phyloP scores from a whole-genome alignment of 1,140 invertebrate species.

The Drosophila tsacasi region DNA sequence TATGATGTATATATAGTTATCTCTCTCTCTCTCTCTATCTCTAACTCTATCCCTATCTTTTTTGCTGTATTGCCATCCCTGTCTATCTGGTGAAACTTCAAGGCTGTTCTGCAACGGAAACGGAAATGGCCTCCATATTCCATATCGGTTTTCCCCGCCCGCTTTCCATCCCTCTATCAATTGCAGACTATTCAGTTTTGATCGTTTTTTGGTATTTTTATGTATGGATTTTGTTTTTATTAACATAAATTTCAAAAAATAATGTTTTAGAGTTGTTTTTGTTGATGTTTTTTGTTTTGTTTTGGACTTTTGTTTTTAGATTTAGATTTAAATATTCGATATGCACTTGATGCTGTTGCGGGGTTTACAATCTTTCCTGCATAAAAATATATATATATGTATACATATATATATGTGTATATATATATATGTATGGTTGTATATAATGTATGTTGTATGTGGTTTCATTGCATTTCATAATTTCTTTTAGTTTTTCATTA shows the following conservation, averaged over 20 bases:
- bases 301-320: conserved; percentile 49
- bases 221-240: conserved; percentile 71
- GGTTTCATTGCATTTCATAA: conserved; percentile 49
- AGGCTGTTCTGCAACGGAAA: conserved; percentile 13
- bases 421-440: conserved; percentile 23
- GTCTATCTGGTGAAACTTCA: conserved; percentile 33
- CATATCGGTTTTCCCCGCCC: not conserved
- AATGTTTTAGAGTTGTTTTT: conserved; percentile 60
- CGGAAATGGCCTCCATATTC: not conserved
- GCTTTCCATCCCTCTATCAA: not conserved
- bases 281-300: conserved; percentile 33
- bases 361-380: conserved; percentile 67
- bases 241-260: conserved; percentile 82
- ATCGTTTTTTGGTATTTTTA: conserved; percentile 34
- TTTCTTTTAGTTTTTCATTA: conserved; percentile 31
- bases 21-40: conserved; percentile 5
- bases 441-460: conserved; percentile 44
- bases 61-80: conserved; percentile 43
- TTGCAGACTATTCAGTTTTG: conserved; percentile 10
- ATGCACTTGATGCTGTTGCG: conserved; percentile 63
- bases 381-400: conserved; percentile 49
- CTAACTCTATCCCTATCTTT: conserved; percentile 1
- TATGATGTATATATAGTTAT: not conserved
- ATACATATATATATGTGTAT: too few relatives aligned
- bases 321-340: conserved; percentile 74